Evolutionary conservation across 2,113 vertebrate genomes (phyloP).

Genomic region (Anser cygnoides): DNA sequence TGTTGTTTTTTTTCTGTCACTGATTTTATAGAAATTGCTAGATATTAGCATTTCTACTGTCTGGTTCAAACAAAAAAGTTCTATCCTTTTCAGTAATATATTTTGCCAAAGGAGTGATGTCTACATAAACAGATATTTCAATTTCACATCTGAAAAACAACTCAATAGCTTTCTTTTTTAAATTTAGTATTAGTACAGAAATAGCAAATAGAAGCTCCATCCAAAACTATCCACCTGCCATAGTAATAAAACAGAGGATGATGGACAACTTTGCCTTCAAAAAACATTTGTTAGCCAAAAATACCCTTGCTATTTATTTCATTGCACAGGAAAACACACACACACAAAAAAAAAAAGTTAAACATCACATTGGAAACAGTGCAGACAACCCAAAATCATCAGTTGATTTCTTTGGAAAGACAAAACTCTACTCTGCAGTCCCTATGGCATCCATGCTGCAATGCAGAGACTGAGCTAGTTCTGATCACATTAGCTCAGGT

Average conservation of each 20-base stretch:
- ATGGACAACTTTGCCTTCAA: background rate
- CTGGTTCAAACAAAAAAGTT: background rate
- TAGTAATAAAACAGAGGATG: background rate
- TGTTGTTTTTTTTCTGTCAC: background rate
- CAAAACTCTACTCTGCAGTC: too few relatives aligned
- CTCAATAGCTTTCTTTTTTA: background rate
- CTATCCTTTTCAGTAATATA: background rate
- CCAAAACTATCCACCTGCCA: background rate
- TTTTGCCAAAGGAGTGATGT: background rate
- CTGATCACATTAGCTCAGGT: too few relatives aligned
- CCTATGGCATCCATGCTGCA: too few relatives aligned
- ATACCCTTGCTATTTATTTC: too few relatives aligned
- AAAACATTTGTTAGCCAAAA: background rate
- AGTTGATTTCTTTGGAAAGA: too few relatives aligned
- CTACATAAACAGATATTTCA: background rate
- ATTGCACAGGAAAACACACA: too few relatives aligned
- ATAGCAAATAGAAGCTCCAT: background rate
- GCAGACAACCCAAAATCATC: too few relatives aligned
- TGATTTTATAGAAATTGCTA: background rate
- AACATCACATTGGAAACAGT: too few relatives aligned
- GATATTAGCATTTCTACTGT: background rate
- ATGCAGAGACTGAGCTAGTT: too few relatives aligned
- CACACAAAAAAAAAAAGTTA: too few relatives aligned
- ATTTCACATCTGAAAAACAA: background rate
- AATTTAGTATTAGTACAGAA: background rate